These are phyloP conservation scores for Zelostemma sp. DNA, from an alignment of 1,140 invertebrate genomes.

Conservation along the genomic window DNA sequence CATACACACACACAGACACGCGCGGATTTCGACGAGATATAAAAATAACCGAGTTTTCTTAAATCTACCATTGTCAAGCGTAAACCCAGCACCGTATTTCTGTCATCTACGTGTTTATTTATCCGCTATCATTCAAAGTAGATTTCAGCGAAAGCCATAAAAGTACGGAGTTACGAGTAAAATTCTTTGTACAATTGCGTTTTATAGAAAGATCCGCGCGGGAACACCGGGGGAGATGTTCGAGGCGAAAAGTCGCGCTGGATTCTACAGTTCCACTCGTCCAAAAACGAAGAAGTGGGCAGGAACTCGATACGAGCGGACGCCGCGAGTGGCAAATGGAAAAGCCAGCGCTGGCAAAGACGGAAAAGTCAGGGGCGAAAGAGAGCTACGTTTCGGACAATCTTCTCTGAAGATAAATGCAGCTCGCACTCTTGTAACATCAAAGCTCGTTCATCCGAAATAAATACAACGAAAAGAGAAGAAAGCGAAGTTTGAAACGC, in stretches of 20 bases:
- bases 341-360: conserved; percentile 52
- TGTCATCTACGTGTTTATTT: conserved; percentile 41
- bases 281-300: conserved; percentile 16
- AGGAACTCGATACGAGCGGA: conserved; percentile 30
- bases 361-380: conserved; percentile 18
- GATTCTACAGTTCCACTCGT: conserved; percentile 64
- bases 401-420: neutral
- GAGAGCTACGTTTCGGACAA: neutral
- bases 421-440: neutral
- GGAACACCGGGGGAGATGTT: conserved; percentile 15
- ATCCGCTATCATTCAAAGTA: conserved; percentile 31
- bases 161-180: neutral
- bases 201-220: neutral
- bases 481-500: neutral
- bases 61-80: conserved; percentile 52
- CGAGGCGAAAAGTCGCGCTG: conserved; percentile 45
- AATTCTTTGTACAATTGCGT: neutral
- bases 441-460: neutral
- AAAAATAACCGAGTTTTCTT: conserved; percentile 42
- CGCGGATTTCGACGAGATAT: conserved; percentile 18
- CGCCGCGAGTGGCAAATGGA: conserved; percentile 59
- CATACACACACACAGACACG: conserved; percentile 10
- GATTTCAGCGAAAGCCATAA: neutral
- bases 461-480: neutral
- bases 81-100: conserved; percentile 66